These are phyloP conservation scores for Pinna nobilis DNA, from an alignment of 1,140 invertebrate species.

Conservation along the genomic window DNA sequence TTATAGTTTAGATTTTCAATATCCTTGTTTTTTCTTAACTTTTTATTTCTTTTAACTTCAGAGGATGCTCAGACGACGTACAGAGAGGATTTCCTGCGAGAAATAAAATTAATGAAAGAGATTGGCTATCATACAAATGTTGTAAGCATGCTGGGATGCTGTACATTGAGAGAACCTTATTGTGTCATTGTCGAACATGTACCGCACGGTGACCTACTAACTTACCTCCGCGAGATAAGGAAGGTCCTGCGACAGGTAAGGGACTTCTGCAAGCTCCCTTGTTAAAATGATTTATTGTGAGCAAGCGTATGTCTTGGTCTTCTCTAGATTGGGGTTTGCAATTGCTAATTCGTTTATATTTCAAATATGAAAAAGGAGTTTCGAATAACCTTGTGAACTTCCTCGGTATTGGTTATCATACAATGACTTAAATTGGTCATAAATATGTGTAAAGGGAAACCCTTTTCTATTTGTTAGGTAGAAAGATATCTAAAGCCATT, in stretches of 20 bases:
- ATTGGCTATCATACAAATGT: slow-evolving; percentile 87
- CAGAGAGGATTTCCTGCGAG: slow-evolving; percentile 79
- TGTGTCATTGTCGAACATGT: slow-evolving; percentile 76
- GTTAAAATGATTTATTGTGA: neutral
- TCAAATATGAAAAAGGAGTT: neutral
- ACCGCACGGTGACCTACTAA: slow-evolving; percentile 73
- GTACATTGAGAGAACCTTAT: slow-evolving; percentile 78
- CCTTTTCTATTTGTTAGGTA: too few species aligned
- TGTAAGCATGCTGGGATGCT: slow-evolving; percentile 86
- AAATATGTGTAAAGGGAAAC: slow-evolving; percentile 3
- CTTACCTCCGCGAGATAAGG: slow-evolving; percentile 71
- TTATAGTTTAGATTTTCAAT: too few species aligned
- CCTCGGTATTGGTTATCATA: neutral
- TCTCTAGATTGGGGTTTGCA: neutral
- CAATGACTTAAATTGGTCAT: neutral
- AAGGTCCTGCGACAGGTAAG: slow-evolving; percentile 64
- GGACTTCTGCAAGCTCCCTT: neutral
- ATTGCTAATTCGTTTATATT: neutral
- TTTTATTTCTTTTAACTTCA: slow-evolving; percentile 49
- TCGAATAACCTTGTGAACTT: neutral
- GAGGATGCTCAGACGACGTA: slow-evolving; percentile 71
- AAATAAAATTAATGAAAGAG: slow-evolving; percentile 87
- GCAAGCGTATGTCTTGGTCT: neutral
- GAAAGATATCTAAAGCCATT: neutral
- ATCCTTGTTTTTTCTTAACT: too few species aligned